These are phyloP conservation scores for Pocota personata DNA, from an alignment of 2,888 invertebrate genomes.

Conservation along the genomic window DNA sequence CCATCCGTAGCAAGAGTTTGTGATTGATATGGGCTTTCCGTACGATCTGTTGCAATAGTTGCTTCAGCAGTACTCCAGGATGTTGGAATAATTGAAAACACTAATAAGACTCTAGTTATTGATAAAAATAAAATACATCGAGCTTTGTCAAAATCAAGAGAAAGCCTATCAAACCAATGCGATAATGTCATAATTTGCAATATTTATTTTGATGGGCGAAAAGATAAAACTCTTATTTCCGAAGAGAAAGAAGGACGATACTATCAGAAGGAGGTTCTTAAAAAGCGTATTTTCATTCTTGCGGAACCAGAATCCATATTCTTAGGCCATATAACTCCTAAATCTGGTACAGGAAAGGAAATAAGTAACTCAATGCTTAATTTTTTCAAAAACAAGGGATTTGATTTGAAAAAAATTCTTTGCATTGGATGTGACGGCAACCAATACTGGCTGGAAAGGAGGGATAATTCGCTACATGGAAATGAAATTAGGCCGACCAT, in stretches of 20 bases:
- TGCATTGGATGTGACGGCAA: constrained; percentile 15
- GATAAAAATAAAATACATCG: neutral
- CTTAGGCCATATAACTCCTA: neutral
- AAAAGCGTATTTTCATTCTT: neutral
- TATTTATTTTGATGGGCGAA: neutral
- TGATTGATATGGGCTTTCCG: constrained; percentile 2
- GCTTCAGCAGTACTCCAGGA: neutral
- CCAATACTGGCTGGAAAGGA: constrained; percentile 7
- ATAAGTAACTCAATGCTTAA: neutral
- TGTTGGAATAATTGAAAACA: neutral
- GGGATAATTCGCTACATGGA: neutral
- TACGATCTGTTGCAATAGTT: neutral
- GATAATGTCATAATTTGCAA: neutral
- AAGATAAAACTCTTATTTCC: neutral
- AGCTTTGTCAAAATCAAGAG: neutral
- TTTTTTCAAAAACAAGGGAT: neutral
- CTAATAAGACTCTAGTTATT: neutral
- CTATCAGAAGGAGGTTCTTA: neutral
- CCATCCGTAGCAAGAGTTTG: constrained; percentile 1
- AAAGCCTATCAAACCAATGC: neutral
- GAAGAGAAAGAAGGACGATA: neutral
- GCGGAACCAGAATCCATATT: neutral
- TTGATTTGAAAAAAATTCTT: neutral
- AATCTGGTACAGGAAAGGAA: neutral
- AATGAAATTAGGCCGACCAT: neutral